These are phyloP conservation scores for Miichthys miiuy DNA, from an alignment of 2,797 vertebrate genomes.

Conservation along the genomic window DNA sequence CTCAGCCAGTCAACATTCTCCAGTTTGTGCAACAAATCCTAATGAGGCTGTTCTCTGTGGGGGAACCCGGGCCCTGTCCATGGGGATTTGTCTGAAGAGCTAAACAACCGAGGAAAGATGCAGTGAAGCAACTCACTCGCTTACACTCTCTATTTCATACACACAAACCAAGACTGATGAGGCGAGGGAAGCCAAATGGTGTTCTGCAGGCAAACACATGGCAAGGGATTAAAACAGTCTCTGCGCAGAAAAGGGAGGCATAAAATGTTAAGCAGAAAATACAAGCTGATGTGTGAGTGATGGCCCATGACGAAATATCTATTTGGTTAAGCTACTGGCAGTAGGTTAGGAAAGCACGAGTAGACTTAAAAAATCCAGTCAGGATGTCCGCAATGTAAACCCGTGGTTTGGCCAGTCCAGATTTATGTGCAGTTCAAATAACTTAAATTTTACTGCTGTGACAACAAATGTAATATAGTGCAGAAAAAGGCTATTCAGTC, in stretches of 20 bases:
- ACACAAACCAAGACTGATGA: slow-evolving; percentile 29
- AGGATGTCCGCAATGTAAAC: not conserved
- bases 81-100: slow-evolving; percentile 61
- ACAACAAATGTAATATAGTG: not conserved
- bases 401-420: not conserved
- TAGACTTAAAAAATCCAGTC: not conserved
- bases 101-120: slow-evolving; percentile 52
- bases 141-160: slow-evolving; percentile 6
- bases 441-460: not conserved
- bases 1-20: slow-evolving; percentile 58
- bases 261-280: slow-evolving; percentile 17
- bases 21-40: slow-evolving; percentile 76
- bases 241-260: not conserved
- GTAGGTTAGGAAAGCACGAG: slow-evolving; percentile 14
- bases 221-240: slow-evolving; percentile 13
- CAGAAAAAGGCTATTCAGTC: not conserved
- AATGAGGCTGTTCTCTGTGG: slow-evolving; percentile 76
- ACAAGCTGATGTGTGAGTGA: slow-evolving; percentile 14
- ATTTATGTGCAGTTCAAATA: slow-evolving; percentile 16
- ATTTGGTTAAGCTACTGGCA: slow-evolving; percentile 31
- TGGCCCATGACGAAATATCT: slow-evolving; percentile 8
- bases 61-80: slow-evolving; percentile 59
- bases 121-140: slow-evolving; percentile 44
- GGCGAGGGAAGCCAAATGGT: slow-evolving; percentile 8
- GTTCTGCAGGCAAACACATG: slow-evolving; percentile 6